Evolutionary conservation across 2,797 vertebrate genomes (phyloP), one percentile per base, ranked within the genome.

Genomic region (Oryzias dopingdopingensis): DNA sequence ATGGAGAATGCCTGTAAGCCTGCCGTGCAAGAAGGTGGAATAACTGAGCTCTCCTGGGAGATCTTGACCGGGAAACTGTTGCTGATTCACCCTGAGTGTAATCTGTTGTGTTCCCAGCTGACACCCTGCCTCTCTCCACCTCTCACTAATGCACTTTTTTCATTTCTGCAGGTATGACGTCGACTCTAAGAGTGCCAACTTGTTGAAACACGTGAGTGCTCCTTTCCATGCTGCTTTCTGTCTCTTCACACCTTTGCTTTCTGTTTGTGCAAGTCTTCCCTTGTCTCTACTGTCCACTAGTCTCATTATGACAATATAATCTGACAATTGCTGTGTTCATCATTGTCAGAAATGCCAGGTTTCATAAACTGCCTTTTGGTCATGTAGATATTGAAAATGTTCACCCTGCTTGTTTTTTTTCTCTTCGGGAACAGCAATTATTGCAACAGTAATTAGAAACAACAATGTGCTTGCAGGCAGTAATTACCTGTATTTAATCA

Each of bases 111-210:
- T 76, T 72, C 53, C 62, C 67, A 75, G 58, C 80, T 74, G 56
- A 67, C 75, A 68, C 54, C 59, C 72, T 53, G 70, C 69, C 73
- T 68, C 65, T 73, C 45, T 59, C 42, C 59, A 49, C 74, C 40
- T 14, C 20, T 49, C 56, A 57, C 29, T 67, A 40, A 62, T 43
- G 32, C 55, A 45, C 59, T 24, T 59, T 13, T 51, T 8, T 42
- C 62, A 47, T 52, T 79, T 78, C 79, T 83, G 26, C 71, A 99
- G 97, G 89, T 98, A 98, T 14, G 97, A 99, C 67, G 96, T 98
- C 32, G 97, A 99, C 86, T 99, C 96, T 0, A 98, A 98, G 87
- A 99, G 97, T 43, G 92, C 93, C 76, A 97, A 98, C 80, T 91
- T 99, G 52, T 97, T 96, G 24, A 98, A 99, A 82, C 97, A 99